A percentile compares a stretch with the other conserved stretches of the same genome.
Conservation (phyloP, 2,888 invertebrate genomes). For the Oligia fasciuncula region DNA sequence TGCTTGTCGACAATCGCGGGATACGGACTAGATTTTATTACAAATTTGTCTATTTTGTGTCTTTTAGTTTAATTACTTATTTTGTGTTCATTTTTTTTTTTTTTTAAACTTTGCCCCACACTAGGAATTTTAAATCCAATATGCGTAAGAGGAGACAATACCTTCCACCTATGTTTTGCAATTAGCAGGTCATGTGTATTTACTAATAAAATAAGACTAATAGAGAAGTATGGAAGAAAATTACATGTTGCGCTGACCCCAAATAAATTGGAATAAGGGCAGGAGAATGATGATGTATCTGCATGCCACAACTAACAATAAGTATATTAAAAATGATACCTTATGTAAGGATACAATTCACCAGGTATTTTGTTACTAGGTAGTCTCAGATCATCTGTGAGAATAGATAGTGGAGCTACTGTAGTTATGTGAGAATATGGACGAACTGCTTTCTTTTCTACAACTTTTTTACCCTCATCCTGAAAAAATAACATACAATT, state of each 20-base stretch:
- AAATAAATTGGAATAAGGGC: too few species aligned
- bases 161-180: not conserved
- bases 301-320: not conserved
- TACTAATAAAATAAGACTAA: too few species aligned
- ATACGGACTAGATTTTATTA: too few species aligned
- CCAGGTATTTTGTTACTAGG: conserved; percentile 92
- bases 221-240: too few species aligned
- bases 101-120: too few species aligned
- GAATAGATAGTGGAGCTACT: conserved; percentile 93
- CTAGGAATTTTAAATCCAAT: not conserved
- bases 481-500: conserved; percentile 66
- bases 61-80: too few species aligned
- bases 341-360: conserved; percentile 91
- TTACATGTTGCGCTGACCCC: too few species aligned
- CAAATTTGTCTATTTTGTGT: too few species aligned
- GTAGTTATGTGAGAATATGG: conserved; percentile 95
- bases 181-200: too few species aligned
- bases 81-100: too few species aligned
- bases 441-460: conserved; percentile 70
- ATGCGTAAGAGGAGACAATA: not conserved
- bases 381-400: conserved; percentile 93
- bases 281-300: too few species aligned
- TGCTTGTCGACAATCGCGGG: too few species aligned
- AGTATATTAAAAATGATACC: conserved; percentile 76
- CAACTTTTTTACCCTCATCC: conserved; percentile 68